A percentile compares a stretch with the other conserved stretches of the same genome.
These are phyloP conservation scores for Galeopsomyia nigrocyanea DNA, from an alignment of 2,888 invertebrate species.

Conservation along the genomic window DNA sequence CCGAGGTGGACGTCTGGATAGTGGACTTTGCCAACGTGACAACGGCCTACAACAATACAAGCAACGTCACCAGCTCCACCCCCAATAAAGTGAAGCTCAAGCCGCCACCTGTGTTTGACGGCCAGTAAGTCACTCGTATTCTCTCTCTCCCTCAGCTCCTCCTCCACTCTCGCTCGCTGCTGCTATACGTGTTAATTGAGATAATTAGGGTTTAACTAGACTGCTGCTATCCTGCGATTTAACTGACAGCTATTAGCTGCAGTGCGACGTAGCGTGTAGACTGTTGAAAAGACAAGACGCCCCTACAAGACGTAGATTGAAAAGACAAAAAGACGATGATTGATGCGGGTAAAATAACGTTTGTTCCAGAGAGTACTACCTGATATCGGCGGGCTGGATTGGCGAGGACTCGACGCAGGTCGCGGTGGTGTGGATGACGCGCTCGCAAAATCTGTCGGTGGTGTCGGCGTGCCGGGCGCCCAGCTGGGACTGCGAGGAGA, in stretches of 20 bases:
- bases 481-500: constrained; percentile 88
- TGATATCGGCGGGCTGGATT: constrained; percentile 93
- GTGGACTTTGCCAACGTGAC: constrained; percentile 71
- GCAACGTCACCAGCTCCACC: constrained; percentile 47
- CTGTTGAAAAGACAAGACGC: no score
- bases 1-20: constrained; percentile 86
- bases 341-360: background rate
- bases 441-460: constrained; percentile 92
- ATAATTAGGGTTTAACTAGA: no score
- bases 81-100: constrained; percentile 67
- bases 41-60: constrained; percentile 70
- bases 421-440: constrained; percentile 92
- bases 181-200: no score
- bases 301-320: no score
- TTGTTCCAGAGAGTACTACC: constrained; percentile 85
- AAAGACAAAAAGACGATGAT: no score
- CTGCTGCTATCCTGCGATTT: no score
- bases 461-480: constrained; percentile 88
- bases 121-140: constrained; percentile 77
- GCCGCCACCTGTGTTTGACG: constrained; percentile 82
- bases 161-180: no score
- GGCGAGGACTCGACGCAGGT: constrained; percentile 83
- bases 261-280: no score
- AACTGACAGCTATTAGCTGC: no score
- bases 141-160: no score